Evolutionary conservation across 2,113 vertebrate genomes (phyloP).

Genomic region (Microtus montanus): DNA sequence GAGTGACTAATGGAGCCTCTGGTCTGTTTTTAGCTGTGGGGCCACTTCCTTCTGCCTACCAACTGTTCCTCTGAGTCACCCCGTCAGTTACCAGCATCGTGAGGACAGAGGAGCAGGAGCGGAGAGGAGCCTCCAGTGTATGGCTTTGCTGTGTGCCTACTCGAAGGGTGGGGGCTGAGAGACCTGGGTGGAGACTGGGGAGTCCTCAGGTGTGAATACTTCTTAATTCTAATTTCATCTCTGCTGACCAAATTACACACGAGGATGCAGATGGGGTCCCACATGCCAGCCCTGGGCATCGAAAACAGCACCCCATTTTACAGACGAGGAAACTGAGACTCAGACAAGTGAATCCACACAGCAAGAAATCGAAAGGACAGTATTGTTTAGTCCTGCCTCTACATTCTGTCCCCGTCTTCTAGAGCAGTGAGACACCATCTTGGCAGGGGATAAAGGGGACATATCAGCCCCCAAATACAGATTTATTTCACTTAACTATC

Average conservation of each 20-base stretch:
- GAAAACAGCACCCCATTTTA: neutral
- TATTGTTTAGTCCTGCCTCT: neutral
- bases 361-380: neutral
- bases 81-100: neutral
- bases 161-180: neutral
- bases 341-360: neutral
- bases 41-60: slow-evolving; percentile 31
- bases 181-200: neutral
- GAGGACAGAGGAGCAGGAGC: neutral
- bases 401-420: neutral
- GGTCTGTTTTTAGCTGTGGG: slow-evolving; percentile 20
- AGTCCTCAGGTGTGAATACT: neutral
- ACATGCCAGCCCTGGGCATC: neutral
- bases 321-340: neutral
- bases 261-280: neutral
- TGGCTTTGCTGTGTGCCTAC: neutral
- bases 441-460: neutral
- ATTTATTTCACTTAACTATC: neutral
- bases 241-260: neutral
- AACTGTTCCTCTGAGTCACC: slow-evolving; percentile 35
- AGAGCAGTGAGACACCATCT: neutral
- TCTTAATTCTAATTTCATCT: neutral
- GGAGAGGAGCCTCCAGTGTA: neutral
- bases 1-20: neutral
- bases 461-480: neutral